Base-by-base conservation (phyloP, 2,113 vertebrate genomes). In the Holacanthus passer region DNA sequence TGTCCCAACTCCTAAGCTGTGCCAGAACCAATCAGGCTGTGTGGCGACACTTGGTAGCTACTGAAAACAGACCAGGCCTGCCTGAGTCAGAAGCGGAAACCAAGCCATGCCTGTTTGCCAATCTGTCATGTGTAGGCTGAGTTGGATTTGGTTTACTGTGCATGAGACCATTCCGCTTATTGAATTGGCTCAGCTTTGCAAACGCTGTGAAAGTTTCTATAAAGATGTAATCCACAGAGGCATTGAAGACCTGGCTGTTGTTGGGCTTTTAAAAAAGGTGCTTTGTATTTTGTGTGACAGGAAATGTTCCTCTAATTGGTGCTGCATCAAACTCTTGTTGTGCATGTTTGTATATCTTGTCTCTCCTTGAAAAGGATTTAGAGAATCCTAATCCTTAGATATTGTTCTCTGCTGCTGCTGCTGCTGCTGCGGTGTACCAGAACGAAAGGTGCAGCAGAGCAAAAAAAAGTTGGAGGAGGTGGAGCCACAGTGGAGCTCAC, bases 111-210 rank as follows among this genome's bases (percentile, higher is more conserved):
- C 67, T 85, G 77, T 85, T 73, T 64, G 65, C 55, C 87, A 83
- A 55, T 86, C 88, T 91, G 91, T 90, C 79, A 62, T 83, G 79
- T 84, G 88, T 75, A 81, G 90, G 86, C 84, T 16, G 81, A 64
- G 60, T 39, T 79, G 87, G 84, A 79, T 74, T 59, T 4, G 37
- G 31, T 67, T 24, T 37, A 17, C 47, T 81, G 6, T 5, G 45
- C 53, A 56, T 16, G n/a, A 81, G 48, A 59, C 48, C 14, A 12
- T 43, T 27, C 19, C 19, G 7, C 79, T 80, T 82, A 63, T 75
- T 50, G 29, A 79, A 60, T 52, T 48, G 2, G 37, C 47, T 77
- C 16, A 41, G 65, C 35, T 31, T 16, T 73, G 43, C 50, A 65
- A 20, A 69, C 73, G 65, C 65, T 78, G 81, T 77, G 27, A 83